Conservation (phyloP, 2,113 vertebrate species). For the Crotalus tigris region DNA sequence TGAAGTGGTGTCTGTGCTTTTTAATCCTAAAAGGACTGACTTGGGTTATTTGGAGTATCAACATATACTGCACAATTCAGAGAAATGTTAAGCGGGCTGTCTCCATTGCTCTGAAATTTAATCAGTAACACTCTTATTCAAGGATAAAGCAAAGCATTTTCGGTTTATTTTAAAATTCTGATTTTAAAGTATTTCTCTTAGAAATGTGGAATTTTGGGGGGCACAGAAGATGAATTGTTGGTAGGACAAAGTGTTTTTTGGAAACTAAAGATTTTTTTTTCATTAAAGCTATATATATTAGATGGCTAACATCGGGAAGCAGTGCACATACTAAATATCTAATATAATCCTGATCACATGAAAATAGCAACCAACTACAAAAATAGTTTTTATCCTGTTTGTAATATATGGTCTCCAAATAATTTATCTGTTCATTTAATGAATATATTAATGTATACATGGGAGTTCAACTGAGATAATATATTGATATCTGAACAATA, state of each 20-base stretch:
- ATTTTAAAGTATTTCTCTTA: constrained; percentile 32
- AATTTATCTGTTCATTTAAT: not conserved
- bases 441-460: not conserved
- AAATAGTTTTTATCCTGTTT: constrained; percentile 50
- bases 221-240: not conserved
- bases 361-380: constrained; percentile 54
- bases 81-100: constrained; percentile 50
- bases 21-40: constrained; percentile 45
- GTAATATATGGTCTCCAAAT: not conserved
- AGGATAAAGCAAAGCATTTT: constrained; percentile 40
- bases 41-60: constrained; percentile 55
- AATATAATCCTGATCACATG: constrained; percentile 26
- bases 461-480: not conserved
- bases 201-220: not conserved
- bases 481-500: constrained; percentile 16
- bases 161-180: constrained; percentile 39
- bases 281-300: constrained; percentile 19
- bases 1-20: constrained; percentile 48
- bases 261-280: constrained; percentile 28
- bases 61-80: constrained; percentile 50
- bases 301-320: not conserved
- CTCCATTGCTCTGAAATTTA: constrained; percentile 53
- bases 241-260: constrained; percentile 14
- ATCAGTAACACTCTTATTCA: constrained; percentile 43
- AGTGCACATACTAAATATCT: constrained; percentile 26